Evolutionary conservation across 2,888 invertebrate species (phyloP).

Genomic region (Andrena marginata): DNA sequence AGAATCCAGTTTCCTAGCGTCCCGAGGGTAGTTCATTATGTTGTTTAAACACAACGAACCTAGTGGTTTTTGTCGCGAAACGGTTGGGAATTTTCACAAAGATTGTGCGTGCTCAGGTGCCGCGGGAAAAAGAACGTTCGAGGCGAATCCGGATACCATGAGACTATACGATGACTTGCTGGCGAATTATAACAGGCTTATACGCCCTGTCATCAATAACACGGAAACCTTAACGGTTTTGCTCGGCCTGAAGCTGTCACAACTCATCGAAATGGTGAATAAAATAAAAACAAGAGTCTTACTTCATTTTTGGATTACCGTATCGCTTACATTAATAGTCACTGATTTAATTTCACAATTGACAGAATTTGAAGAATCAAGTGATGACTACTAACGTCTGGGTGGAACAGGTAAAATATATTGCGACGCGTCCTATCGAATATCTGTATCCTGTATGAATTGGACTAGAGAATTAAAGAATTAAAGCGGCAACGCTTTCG

Average conservation of each 20-base stretch:
- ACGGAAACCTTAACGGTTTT: slow-evolving; percentile 96
- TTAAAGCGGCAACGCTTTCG: background rate
- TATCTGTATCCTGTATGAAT: background rate
- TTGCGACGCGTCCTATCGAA: background rate
- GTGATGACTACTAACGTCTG: slow-evolving; percentile 98
- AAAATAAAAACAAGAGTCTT: background rate
- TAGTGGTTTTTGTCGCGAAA: background rate
- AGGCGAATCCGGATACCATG: slow-evolving; percentile 97
- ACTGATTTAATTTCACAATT: slow-evolving; percentile 49
- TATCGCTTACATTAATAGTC: slow-evolving; percentile 1
- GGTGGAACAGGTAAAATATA: slow-evolving; percentile 92
- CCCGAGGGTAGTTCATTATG: background rate
- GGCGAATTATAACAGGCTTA: slow-evolving; percentile 97
- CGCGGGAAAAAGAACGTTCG: slow-evolving; percentile 84
- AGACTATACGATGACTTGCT: slow-evolving; percentile 98
- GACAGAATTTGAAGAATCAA: slow-evolving; percentile 93
- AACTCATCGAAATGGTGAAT: slow-evolving; percentile 92
- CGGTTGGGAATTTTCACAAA: background rate
- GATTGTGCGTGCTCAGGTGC: slow-evolving; percentile 64
- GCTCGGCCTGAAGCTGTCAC: slow-evolving; percentile 95
- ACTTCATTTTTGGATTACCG: background rate
- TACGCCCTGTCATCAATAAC: slow-evolving; percentile 96
- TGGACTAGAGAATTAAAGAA: background rate
- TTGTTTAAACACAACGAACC: too few species aligned
- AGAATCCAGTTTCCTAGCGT: background rate